A percentile compares a stretch with the other conserved stretches of the same genome.
phyloP scores from a whole-genome alignment of 2,888 invertebrate genomes.

The Scaptomyza caliginosa region DNA sequence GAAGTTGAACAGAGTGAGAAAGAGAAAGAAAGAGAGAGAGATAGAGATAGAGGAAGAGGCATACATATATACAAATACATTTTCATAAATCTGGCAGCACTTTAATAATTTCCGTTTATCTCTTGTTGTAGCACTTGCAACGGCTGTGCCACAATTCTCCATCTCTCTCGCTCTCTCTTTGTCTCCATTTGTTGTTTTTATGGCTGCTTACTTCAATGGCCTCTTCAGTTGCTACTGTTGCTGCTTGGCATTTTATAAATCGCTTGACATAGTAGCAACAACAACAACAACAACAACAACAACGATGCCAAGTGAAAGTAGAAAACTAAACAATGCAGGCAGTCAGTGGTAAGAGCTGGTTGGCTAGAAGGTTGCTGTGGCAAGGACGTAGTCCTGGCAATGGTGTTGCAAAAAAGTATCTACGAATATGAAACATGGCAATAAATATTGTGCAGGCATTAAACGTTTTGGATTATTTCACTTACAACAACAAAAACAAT shows the following conservation, averaged over 20 bases:
- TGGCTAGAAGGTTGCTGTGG: conserved; percentile 14
- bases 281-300: conserved; percentile 21
- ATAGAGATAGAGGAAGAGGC: background rate
- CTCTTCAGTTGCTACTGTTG: conserved; percentile 38
- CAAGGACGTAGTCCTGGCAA: conserved; percentile 35
- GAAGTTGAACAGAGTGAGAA: background rate
- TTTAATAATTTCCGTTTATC: conserved; percentile 80
- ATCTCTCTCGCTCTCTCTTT: background rate
- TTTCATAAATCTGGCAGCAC: conserved; percentile 79
- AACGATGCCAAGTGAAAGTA: conserved; percentile 50
- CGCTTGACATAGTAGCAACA: conserved; percentile 71
- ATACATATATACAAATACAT: conserved; percentile 53
- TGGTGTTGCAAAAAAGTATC: conserved; percentile 55
- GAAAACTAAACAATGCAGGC: conserved; percentile 60
- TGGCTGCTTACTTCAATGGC: conserved; percentile 53
- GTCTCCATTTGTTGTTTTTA: conserved; percentile 54
- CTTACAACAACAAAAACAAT: conserved; percentile 49
- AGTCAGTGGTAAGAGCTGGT: conserved; percentile 12
- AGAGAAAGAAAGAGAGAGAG: background rate
- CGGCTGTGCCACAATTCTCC: conserved; percentile 55
- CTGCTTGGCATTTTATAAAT: conserved; percentile 74
- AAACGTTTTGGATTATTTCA: conserved; percentile 73
- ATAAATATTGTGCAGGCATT: conserved; percentile 80
- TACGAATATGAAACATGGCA: conserved; percentile 79
- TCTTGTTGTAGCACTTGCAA: conserved; percentile 54